Conservation (phyloP, 2,797 vertebrate species). For the Emys orbicularis region DNA sequence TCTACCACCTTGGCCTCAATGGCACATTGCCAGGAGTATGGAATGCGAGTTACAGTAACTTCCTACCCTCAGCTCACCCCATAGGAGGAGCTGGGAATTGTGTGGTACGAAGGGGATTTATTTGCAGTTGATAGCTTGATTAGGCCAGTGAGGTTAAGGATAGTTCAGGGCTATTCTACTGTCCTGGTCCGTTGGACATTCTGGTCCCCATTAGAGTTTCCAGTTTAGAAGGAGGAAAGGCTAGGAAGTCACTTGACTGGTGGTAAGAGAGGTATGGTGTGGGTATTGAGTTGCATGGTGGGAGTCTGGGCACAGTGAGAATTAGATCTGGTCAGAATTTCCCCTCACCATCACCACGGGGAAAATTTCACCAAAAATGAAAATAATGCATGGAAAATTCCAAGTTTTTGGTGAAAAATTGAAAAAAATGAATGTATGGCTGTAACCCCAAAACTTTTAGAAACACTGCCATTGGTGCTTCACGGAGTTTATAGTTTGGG, state of each 20-base stretch:
- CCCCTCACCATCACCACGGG: accelerated
- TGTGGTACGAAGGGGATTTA: not conserved
- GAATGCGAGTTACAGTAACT: not conserved
- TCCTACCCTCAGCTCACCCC: not conserved
- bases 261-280: not conserved
- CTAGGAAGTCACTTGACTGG: not conserved
- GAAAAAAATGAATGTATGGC: not conserved
- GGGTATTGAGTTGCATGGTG: not conserved
- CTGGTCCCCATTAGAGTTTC: not conserved
- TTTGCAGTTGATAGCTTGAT: not conserved
- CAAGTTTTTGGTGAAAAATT: not conserved
- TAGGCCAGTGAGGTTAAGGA: not conserved
- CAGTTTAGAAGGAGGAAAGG: not conserved
- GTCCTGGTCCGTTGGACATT: not conserved
- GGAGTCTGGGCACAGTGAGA: not conserved
- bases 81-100: not conserved
- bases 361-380: not conserved
- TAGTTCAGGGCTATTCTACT: not conserved
- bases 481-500: not conserved
- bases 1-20: not conserved
- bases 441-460: not conserved
- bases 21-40: not conserved
- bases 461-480: not conserved
- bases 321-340: not conserved
- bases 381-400: not conserved